Conservation (phyloP, 1,140 invertebrate genomes). For the Megalopta genalis region DNA sequence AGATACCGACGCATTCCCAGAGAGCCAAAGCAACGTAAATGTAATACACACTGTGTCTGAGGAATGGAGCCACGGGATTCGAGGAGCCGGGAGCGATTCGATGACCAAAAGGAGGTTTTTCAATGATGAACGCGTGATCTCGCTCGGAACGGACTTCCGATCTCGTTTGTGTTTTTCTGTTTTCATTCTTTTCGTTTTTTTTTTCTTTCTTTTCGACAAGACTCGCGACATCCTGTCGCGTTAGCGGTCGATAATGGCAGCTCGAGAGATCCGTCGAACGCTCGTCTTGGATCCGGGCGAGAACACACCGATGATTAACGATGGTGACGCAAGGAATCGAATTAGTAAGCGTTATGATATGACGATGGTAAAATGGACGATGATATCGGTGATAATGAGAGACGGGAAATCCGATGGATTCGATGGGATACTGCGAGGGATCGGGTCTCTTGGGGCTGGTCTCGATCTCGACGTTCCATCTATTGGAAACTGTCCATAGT, state of each 20-base stretch:
- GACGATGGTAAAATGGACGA: constrained; percentile 49
- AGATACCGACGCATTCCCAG: constrained; percentile 82
- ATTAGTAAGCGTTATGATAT: constrained; percentile 58
- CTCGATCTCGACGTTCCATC: constrained; percentile 46
- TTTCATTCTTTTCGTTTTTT: no score
- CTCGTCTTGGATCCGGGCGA: constrained; percentile 67
- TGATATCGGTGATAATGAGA: constrained; percentile 48
- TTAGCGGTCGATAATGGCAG: no score
- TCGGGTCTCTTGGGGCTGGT: constrained; percentile 7
- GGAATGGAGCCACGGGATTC: constrained; percentile 29
- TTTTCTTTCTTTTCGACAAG: no score
- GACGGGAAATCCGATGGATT: constrained; percentile 33
- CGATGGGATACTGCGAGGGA: constrained; percentile 7
- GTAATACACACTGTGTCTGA: constrained; percentile 80
- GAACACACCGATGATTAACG: constrained; percentile 64
- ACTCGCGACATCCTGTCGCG: no score
- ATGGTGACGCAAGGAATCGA: constrained; percentile 56
- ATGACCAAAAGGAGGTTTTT: not conserved
- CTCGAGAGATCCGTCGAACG: not conserved
- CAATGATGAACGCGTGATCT: constrained; percentile 52
- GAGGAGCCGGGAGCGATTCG: not conserved
- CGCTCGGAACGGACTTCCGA: constrained; percentile 43
- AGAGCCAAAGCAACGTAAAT: constrained; percentile 83
- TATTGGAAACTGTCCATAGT: not conserved
- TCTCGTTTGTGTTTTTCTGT: not conserved